Evolutionary conservation across 1,140 invertebrate species (phyloP).

Genomic region (Trichogramma pretiosum): DNA sequence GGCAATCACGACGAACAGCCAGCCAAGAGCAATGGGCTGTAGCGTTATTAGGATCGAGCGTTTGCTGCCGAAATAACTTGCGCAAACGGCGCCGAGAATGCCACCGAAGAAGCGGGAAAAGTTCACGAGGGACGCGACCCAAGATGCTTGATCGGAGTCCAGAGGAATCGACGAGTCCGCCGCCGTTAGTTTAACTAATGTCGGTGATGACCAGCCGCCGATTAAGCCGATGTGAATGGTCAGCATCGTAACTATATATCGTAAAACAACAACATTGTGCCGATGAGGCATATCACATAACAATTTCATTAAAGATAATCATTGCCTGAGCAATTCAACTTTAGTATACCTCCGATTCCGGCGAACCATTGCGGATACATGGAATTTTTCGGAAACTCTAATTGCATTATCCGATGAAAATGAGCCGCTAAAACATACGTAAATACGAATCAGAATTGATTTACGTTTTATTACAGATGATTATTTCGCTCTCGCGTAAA

Average conservation of each 20-base stretch:
- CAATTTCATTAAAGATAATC: too few species aligned
- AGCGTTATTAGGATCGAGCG: constrained; percentile 51
- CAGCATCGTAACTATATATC: constrained; percentile 33
- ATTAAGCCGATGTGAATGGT: constrained; percentile 30
- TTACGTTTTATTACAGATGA: too few species aligned
- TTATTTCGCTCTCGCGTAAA: too few species aligned
- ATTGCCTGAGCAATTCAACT: too few species aligned
- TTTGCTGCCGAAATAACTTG: constrained; percentile 56
- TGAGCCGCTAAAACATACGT: too few species aligned
- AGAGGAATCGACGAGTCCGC: constrained; percentile 45
- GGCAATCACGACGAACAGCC: constrained; percentile 50
- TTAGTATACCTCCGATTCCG: background rate
- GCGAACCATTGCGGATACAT: background rate
- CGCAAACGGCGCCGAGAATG: constrained; percentile 28
- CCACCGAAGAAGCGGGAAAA: constrained; percentile 38
- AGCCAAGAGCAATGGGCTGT: constrained; percentile 54
- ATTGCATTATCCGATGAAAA: too few species aligned
- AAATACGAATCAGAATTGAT: too few species aligned
- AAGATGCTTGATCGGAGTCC: constrained; percentile 52
- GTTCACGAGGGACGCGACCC: constrained; percentile 51
- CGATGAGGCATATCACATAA: too few species aligned
- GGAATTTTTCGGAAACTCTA: too few species aligned
- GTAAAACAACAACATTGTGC: too few species aligned
- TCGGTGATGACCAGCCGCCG: constrained; percentile 51
- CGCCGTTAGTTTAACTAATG: constrained; percentile 43